These are phyloP conservation scores for Malacoraja senta DNA, from an alignment of 2,797 vertebrate genomes.

Conservation along the genomic window DNA sequence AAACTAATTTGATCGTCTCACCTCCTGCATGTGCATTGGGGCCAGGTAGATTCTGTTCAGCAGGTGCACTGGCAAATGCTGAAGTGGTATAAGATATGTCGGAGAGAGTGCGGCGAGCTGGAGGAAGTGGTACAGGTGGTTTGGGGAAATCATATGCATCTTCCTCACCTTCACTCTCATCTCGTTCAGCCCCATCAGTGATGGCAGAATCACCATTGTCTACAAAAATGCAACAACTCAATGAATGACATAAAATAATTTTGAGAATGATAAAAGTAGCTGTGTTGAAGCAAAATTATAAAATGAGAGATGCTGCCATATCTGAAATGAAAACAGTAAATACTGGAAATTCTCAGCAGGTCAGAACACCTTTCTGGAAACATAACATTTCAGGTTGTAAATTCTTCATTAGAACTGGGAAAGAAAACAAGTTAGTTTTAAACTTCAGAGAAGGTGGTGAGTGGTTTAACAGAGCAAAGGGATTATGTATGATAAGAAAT, in stretches of 20 bases:
- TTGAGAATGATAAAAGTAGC: background rate
- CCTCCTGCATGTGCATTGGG: background rate
- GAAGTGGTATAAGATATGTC: constrained; percentile 71
- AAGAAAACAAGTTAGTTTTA: too few relatives aligned
- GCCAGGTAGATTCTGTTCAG: constrained; percentile 58
- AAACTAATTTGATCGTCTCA: background rate
- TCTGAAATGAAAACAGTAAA: too few relatives aligned
- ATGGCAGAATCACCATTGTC: constrained; percentile 31
- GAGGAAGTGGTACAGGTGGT: constrained; percentile 59
- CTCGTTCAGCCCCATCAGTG: constrained; percentile 50
- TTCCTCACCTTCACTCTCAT: constrained; percentile 71
- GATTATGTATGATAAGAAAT: too few relatives aligned
- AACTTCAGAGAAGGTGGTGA: too few relatives aligned
- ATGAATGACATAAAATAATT: background rate
- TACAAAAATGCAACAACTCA: background rate
- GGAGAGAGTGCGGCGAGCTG: constrained; percentile 74
- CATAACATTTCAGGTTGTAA: too few relatives aligned
- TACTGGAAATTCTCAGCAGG: too few relatives aligned
- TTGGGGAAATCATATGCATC: constrained; percentile 82
- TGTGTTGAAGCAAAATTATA: too few relatives aligned
- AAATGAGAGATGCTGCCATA: too few relatives aligned
- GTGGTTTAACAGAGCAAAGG: too few relatives aligned
- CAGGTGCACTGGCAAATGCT: constrained; percentile 69
- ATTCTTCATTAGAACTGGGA: too few relatives aligned
- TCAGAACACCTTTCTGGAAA: too few relatives aligned